Evolutionary conservation across 1,140 invertebrate species (phyloP).

Genomic region (Helicoverpa zea): DNA sequence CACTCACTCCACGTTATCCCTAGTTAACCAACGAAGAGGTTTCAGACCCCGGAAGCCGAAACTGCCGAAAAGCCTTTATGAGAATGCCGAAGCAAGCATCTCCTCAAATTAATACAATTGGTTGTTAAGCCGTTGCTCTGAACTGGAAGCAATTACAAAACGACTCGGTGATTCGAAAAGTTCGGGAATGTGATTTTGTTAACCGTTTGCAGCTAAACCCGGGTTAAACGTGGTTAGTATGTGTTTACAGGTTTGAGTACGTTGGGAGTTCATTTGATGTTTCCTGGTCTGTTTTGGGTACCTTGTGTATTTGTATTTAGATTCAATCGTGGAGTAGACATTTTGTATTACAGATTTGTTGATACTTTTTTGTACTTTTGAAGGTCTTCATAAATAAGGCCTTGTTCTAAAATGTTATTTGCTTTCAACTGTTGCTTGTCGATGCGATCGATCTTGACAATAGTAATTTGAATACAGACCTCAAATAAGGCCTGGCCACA

Average conservation of each 20-base stretch:
- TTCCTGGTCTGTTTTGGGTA: background rate
- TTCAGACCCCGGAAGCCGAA: too few species aligned
- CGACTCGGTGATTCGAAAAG: conserved; percentile 36
- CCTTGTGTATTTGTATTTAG: background rate
- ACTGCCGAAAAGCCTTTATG: background rate
- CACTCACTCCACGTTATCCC: background rate
- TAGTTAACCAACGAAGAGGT: too few species aligned
- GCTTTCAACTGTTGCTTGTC: background rate
- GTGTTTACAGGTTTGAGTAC: conserved; percentile 8
- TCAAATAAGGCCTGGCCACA: background rate
- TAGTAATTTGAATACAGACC: conserved; percentile 7
- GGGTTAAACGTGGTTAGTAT: conserved; percentile 23
- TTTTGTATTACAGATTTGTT: too few species aligned
- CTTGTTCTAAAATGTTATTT: too few species aligned
- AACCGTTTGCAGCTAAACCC: background rate
- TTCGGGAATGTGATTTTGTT: conserved; percentile 24
- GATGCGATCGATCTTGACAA: background rate
- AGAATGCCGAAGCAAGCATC: conserved; percentile 7
- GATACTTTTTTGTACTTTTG: too few species aligned
- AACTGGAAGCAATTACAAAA: conserved; percentile 32
- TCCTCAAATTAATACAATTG: conserved; percentile 29
- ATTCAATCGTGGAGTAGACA: background rate
- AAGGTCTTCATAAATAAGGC: too few species aligned
- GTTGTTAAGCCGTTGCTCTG: conserved; percentile 25
- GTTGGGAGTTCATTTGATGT: background rate